phyloP scores from a whole-genome alignment of 2,888 invertebrate genomes.

The Sisyra nigra region DNA sequence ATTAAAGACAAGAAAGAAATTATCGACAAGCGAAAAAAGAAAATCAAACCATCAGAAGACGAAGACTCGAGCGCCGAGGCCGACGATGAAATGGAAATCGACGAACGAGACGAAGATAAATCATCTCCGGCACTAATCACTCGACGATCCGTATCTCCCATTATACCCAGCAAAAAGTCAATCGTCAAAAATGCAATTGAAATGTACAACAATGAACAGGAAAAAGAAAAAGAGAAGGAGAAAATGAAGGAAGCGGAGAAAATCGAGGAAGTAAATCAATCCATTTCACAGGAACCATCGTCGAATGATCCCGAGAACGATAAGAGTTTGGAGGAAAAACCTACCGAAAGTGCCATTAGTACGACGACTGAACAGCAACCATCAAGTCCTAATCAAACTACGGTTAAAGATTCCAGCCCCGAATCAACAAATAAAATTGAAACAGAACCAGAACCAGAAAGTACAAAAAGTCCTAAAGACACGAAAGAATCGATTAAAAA shows the following conservation, averaged over 20 bases:
- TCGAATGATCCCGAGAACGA: too few species aligned
- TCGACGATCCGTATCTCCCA: constrained; percentile 8
- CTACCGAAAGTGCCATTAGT: too few species aligned
- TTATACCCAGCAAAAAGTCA: constrained; percentile 21
- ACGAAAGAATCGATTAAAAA: constrained; percentile 13
- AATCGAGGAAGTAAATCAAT: constrained; percentile 9
- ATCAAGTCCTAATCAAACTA: too few species aligned
- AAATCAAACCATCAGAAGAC: constrained; percentile 29
- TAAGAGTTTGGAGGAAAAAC: too few species aligned
- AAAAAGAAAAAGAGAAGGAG: constrained; percentile 9
- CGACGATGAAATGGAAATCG: constrained; percentile 50
- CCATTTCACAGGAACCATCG: constrained; percentile 1
- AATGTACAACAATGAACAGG: neutral
- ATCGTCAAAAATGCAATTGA: constrained; percentile 19
- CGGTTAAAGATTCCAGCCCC: too few species aligned
- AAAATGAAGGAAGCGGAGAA: constrained; percentile 13
- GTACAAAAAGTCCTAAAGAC: constrained; percentile 24
- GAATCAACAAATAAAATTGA: constrained; percentile 21
- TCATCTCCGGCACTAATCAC: constrained; percentile 16
- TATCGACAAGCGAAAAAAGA: constrained; percentile 21
- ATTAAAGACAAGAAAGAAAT: constrained; percentile 11
- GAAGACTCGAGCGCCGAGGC: constrained; percentile 50
- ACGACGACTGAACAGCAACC: too few species aligned
- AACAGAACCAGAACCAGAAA: constrained; percentile 25
- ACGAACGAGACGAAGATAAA: constrained; percentile 33